Conservation (phyloP, 2,113 vertebrate genomes). For the Epinephelus fuscoguttatus region DNA sequence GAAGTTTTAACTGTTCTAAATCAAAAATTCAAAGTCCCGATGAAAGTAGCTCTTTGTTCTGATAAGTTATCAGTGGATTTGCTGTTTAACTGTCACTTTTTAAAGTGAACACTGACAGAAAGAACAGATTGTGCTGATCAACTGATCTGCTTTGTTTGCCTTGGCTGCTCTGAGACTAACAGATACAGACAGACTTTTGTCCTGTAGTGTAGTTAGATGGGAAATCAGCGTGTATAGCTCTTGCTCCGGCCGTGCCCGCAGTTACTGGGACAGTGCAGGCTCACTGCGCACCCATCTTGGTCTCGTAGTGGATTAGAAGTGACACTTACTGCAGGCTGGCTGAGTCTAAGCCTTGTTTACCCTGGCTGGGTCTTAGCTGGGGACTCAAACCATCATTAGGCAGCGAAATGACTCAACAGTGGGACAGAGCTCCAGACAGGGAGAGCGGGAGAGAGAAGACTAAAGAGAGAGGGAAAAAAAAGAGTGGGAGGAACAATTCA, state of each 20-base stretch:
- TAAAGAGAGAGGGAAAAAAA: constrained; percentile 3
- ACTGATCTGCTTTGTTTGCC: constrained; percentile 5
- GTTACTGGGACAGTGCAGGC: constrained; percentile 45
- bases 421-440: constrained; percentile 32
- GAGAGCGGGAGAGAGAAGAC: constrained; percentile 8
- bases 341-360: constrained; percentile 76
- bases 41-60: background rate
- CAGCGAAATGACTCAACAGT: constrained; percentile 68
- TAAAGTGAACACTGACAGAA: constrained; percentile 5
- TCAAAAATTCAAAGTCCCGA: background rate
- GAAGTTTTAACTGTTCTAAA: background rate
- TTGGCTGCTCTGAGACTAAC: constrained; percentile 30
- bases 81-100: background rate
- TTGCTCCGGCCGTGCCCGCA: constrained; percentile 7
- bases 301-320: constrained; percentile 72
- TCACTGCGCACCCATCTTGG: constrained; percentile 58
- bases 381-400: constrained; percentile 74
- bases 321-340: constrained; percentile 77
- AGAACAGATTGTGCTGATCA: constrained; percentile 35
- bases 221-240: constrained; percentile 19
- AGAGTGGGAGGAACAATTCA: constrained; percentile 15
- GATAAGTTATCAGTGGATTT: background rate
- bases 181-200: constrained; percentile 19
- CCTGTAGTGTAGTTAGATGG: constrained; percentile 41
- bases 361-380: constrained; percentile 57